Evolutionary conservation across 2,113 vertebrate genomes (phyloP).

Genomic region (Burhinus bistriatus): DNA sequence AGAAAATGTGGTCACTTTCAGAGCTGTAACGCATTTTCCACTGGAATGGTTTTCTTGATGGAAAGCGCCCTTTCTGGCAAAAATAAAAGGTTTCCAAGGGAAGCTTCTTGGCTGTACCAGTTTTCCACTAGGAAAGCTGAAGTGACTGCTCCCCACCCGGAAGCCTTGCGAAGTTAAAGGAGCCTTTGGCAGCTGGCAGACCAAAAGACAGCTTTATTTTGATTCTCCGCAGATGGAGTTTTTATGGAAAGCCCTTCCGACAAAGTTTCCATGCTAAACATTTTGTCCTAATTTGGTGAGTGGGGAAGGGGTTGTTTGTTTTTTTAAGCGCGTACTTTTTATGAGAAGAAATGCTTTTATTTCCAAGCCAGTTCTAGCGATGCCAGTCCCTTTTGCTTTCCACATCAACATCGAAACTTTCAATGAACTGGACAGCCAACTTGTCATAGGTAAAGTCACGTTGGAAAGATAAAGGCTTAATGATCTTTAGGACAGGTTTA

Average conservation of each 20-base stretch:
- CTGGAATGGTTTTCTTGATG: neutral
- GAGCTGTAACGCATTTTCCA: neutral
- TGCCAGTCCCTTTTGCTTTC: neutral
- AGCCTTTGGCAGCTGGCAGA: neutral
- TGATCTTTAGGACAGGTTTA: neutral
- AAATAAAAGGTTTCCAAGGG: constrained; percentile 7
- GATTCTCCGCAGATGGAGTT: neutral
- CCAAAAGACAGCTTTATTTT: neutral
- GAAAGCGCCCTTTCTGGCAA: neutral
- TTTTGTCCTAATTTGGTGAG: neutral
- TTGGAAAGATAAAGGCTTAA: neutral
- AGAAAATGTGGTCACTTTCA: neutral
- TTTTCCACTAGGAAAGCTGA: constrained; percentile 24
- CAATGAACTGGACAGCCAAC: neutral
- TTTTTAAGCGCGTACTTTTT: neutral
- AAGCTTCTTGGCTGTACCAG: neutral
- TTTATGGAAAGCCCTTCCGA: neutral
- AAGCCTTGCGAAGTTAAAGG: neutral
- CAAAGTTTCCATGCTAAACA: neutral
- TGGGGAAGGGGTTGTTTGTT: constrained; percentile 10
- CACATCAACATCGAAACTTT: neutral
- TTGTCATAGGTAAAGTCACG: neutral
- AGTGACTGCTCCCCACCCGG: neutral
- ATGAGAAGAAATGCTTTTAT: neutral
- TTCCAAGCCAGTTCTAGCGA: neutral